Evolutionary conservation across 2,113 vertebrate species (phyloP).

Genomic region (Heterocephalus glaber): DNA sequence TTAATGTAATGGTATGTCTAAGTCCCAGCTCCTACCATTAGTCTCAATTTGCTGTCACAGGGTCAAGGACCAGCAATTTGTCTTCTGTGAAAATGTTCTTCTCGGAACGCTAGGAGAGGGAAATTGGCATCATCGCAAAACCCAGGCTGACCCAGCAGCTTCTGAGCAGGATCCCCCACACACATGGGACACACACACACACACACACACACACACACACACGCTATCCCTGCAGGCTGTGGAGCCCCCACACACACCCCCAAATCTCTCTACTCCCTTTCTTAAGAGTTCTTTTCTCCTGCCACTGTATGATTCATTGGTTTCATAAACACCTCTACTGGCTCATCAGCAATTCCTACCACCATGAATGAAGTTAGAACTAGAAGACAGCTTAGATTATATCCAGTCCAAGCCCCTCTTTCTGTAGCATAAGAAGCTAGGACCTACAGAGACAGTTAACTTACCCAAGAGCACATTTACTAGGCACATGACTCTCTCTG

Average conservation of each 20-base stretch:
- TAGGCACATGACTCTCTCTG: neutral
- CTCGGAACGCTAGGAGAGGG: slow-evolving; percentile 27
- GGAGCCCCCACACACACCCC: neutral
- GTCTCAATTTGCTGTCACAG: slow-evolving; percentile 45
- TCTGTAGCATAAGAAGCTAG: neutral
- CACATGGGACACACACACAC: neutral
- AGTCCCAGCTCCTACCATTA: slow-evolving; percentile 38
- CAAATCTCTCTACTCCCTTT: neutral
- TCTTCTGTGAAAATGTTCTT: slow-evolving; percentile 56
- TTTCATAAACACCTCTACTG: neutral
- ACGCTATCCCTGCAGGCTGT: neutral
- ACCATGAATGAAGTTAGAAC: neutral
- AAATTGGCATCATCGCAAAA: slow-evolving; percentile 46
- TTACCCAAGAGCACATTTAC: neutral
- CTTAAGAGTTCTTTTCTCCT: neutral
- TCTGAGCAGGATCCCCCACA: neutral
- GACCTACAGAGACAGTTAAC: neutral
- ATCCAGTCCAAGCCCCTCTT: neutral
- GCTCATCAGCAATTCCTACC: neutral
- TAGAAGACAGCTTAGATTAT: neutral
- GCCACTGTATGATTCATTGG: neutral
- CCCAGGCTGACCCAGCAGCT: neutral
- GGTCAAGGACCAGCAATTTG: slow-evolving; percentile 49
- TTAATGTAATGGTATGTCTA: slow-evolving; percentile 34
- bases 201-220: neutral